Conservation (phyloP, 2,797 vertebrate genomes). For the Gymnoscopelus microlampas region DNA sequence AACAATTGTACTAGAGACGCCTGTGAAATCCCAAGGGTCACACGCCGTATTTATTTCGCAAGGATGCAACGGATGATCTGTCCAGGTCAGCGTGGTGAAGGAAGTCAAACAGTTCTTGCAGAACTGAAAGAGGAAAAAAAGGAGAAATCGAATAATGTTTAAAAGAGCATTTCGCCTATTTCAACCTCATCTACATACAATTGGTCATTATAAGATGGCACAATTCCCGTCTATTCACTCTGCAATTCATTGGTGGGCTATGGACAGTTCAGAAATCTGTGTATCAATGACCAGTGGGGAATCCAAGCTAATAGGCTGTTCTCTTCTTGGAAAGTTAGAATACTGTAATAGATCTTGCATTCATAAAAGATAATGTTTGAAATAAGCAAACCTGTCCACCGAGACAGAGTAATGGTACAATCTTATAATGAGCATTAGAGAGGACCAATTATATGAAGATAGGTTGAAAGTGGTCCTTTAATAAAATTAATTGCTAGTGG, state of each 20-base stretch:
- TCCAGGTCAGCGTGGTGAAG: constrained; percentile 81
- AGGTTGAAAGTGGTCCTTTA: neutral
- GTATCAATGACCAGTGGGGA: neutral
- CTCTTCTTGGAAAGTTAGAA: neutral
- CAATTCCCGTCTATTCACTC: too few species aligned
- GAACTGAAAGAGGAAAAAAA: constrained; percentile 74
- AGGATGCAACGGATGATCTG: constrained; percentile 69
- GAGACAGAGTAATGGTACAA: too few species aligned
- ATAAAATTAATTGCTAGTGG: neutral
- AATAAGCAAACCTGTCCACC: too few species aligned
- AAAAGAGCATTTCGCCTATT: too few species aligned
- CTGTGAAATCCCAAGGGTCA: constrained; percentile 58
- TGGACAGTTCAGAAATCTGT: too few species aligned
- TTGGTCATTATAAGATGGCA: too few species aligned
- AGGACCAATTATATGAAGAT: too few species aligned
- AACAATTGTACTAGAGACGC: neutral
- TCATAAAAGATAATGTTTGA: too few species aligned
- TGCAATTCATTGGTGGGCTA: too few species aligned
- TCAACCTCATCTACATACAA: too few species aligned
- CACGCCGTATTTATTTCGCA: constrained; percentile 88
- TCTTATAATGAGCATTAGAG: too few species aligned
- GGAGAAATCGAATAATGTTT: neutral
- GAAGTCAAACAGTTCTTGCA: constrained; percentile 86
- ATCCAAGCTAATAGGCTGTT: neutral
- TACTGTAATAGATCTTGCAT: too few species aligned